Conservation (phyloP, 2,113 vertebrate species). For the Quiscalus mexicanus region DNA sequence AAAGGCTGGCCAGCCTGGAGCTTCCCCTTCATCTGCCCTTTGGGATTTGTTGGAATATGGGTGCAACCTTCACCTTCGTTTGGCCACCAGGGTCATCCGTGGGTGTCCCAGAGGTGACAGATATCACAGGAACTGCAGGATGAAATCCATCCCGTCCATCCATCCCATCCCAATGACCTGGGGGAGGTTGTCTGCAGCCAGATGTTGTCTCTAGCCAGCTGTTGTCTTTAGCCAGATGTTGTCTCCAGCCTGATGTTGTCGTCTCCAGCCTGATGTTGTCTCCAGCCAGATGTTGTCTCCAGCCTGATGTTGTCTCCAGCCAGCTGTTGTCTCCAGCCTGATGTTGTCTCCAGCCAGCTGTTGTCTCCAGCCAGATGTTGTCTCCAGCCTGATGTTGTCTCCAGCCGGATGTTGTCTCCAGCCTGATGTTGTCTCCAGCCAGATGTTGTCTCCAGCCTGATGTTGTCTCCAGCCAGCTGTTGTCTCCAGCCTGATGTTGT, state of each 20-base stretch:
- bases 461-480: not conserved
- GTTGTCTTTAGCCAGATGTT: no score
- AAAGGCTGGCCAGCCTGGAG: not conserved
- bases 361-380: no score
- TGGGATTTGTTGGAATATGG: fast-evolving
- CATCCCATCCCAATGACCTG: fast-evolving
- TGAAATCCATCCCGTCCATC: not conserved
- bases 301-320: no score
- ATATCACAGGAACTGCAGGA: not conserved
- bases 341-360: not conserved
- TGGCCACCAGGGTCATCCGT: fast-evolving
- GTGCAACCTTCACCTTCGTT: not conserved
- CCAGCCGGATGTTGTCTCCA: not conserved
- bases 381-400: not conserved
- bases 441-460: not conserved
- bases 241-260: not conserved
- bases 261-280: not conserved
- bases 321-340: not conserved
- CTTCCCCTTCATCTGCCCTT: not conserved
- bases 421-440: no score
- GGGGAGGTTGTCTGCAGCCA: not conserved
- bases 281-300: not conserved
- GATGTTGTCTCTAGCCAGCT: not conserved
- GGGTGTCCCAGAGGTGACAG: not conserved
- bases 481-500: no score